Conservation (phyloP, 2,888 invertebrate species). For the Drosophila monieri region DNA sequence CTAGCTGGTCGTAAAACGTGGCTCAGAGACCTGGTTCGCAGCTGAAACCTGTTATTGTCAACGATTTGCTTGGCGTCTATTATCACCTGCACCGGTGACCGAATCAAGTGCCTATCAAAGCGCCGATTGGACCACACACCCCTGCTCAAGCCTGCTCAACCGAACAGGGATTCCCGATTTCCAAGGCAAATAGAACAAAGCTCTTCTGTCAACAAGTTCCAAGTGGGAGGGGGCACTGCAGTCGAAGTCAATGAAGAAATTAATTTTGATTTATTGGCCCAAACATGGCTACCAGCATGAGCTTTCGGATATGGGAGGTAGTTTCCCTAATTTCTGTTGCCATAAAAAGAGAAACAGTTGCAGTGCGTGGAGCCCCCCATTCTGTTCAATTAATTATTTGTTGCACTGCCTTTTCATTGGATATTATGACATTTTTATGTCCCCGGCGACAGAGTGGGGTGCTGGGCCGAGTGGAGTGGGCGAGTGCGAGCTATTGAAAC, state of each 20-base stretch:
- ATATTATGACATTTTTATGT: slow-evolving; percentile 76
- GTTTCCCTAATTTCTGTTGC: slow-evolving; percentile 23
- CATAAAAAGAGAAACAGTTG: slow-evolving; percentile 21
- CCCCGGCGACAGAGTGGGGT: slow-evolving; percentile 15
- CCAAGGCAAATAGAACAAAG: slow-evolving; percentile 34
- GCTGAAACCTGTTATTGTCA: slow-evolving; percentile 34
- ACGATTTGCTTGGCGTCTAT: slow-evolving; percentile 38
- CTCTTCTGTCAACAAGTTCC: slow-evolving; percentile 17
- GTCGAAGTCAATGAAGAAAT: slow-evolving; percentile 47
- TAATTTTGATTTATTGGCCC: slow-evolving; percentile 69
- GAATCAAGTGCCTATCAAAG: slow-evolving; percentile 36
- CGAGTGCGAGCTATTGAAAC: slow-evolving; percentile 58
- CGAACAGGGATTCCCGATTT: slow-evolving; percentile 40
- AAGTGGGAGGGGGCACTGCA: neutral
- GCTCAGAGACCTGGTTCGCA: slow-evolving; percentile 28
- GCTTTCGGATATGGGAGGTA: slow-evolving; percentile 17
- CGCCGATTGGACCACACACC: slow-evolving; percentile 53
- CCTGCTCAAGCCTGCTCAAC: neutral
- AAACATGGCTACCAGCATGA: slow-evolving; percentile 42
- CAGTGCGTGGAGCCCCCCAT: slow-evolving; percentile 20
- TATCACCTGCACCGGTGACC: slow-evolving; percentile 46
- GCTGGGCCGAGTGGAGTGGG: slow-evolving; percentile 24
- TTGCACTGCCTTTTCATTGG: slow-evolving; percentile 65
- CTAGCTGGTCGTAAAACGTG: slow-evolving; percentile 17
- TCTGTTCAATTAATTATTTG: slow-evolving; percentile 69